Percentiles rank a stretch among this genome's conserved stretches.
Conservation (phyloP, 2,797 vertebrate species). For the Peromyscus aztecus region DNA sequence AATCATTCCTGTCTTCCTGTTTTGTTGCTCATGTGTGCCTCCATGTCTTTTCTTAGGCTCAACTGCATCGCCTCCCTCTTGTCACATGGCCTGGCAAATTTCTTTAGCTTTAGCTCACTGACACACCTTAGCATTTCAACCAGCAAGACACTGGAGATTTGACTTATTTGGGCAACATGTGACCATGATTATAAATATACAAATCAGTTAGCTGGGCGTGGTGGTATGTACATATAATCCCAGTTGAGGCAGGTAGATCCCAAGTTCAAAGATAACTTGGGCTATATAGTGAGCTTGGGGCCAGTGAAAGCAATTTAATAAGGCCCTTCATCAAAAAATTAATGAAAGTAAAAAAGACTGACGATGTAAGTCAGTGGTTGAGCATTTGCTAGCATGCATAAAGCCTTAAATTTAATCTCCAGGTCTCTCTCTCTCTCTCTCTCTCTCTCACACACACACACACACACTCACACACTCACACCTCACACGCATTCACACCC, state of each 20-base stretch:
- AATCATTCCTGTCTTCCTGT: fast-evolving
- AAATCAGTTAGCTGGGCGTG: not conserved
- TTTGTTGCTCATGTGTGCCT: not conserved
- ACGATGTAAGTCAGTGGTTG: not conserved
- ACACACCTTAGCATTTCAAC: not conserved
- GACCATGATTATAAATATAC: not conserved
- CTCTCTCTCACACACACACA: no score
- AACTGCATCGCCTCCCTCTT: not conserved
- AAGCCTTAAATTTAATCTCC: not conserved
- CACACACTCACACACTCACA: no score
- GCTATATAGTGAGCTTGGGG: no score
- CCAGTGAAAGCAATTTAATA: not conserved
- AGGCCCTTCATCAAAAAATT: not conserved
- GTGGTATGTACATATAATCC: not conserved
- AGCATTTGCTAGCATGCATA: not conserved
- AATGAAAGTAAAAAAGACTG: not conserved
- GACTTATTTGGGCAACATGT: not conserved
- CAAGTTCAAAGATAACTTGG: not conserved
- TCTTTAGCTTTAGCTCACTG: not conserved
- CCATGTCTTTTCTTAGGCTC: not conserved
- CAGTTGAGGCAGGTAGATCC: not conserved
- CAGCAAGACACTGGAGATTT: not conserved
- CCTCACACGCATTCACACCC: no score
- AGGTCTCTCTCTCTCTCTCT: no score
- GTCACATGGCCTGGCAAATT: not conserved